Conservation (phyloP, 2,113 vertebrate species). For the Chamaea fasciata region DNA sequence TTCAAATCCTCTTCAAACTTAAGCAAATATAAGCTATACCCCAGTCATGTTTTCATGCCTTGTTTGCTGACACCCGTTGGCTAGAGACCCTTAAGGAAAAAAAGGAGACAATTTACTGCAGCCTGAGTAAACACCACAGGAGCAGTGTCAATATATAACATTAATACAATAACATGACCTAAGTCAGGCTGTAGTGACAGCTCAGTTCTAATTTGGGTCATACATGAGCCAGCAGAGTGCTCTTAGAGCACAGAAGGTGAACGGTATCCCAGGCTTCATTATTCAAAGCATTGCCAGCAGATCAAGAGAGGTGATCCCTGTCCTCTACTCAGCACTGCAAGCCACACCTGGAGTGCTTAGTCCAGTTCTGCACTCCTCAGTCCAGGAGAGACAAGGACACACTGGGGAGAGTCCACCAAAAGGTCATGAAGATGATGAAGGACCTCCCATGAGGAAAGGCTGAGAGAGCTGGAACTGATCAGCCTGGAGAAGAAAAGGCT, state of each 20-base stretch:
- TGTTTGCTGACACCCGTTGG: not conserved
- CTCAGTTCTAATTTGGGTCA: not conserved
- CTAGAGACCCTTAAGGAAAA: not conserved
- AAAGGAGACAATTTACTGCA: not conserved
- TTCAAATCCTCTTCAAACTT: not conserved
- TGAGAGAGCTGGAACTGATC: not conserved
- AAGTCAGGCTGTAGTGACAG: not conserved
- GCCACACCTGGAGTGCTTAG: not conserved
- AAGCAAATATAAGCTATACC: not conserved
- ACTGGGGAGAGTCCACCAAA: accelerated
- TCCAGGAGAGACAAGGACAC: not conserved
- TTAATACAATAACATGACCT: not conserved
- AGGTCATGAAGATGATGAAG: not conserved
- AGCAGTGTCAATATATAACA: not conserved
- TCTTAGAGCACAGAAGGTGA: not conserved
- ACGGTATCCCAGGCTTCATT: not conserved
- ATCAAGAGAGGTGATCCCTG: not conserved
- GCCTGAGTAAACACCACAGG: not conserved
- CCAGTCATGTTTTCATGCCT: not conserved
- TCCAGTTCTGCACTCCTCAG: not conserved
- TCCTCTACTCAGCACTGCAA: not conserved
- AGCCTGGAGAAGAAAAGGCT: not conserved
- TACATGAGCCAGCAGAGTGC: not conserved
- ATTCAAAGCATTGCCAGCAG: not conserved
- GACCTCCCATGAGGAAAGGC: not conserved